These are phyloP conservation scores for Cygnus atratus DNA, from an alignment of 2,113 vertebrate genomes.

Conservation along the genomic window DNA sequence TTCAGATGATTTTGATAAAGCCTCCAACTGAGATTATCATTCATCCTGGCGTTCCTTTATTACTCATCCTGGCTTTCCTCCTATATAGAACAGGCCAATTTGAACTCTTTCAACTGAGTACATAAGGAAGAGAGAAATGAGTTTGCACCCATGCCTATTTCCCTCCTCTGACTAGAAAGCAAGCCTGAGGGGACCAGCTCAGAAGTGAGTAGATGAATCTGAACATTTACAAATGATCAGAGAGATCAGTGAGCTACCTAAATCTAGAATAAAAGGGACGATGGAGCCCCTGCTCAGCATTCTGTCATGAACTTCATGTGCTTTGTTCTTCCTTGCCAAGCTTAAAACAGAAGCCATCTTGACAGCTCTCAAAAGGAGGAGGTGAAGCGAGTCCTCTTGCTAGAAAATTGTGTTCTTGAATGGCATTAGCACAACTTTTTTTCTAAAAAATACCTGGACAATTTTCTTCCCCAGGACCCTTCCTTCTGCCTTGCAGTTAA, in stretches of 20 bases:
- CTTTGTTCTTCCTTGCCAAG: conserved; percentile 22
- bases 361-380: neutral
- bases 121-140: neutral
- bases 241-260: neutral
- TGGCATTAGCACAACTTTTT: neutral
- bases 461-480: neutral
- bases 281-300: neutral
- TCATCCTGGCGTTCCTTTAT: neutral
- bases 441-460: neutral
- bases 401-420: neutral
- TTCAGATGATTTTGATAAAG: conserved; percentile 45
- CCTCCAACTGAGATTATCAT: neutral
- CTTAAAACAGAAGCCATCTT: neutral
- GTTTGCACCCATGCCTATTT: neutral
- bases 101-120: neutral
- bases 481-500: neutral
- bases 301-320: neutral
- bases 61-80: neutral
- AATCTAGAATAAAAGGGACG: neutral
- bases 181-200: neutral
- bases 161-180: neutral
- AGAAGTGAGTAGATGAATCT: neutral
- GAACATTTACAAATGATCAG: conserved; percentile 41
- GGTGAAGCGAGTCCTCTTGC: neutral
- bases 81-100: neutral